Conservation (phyloP, 2,113 vertebrate species). For the Zosterops borbonicus region DNA sequence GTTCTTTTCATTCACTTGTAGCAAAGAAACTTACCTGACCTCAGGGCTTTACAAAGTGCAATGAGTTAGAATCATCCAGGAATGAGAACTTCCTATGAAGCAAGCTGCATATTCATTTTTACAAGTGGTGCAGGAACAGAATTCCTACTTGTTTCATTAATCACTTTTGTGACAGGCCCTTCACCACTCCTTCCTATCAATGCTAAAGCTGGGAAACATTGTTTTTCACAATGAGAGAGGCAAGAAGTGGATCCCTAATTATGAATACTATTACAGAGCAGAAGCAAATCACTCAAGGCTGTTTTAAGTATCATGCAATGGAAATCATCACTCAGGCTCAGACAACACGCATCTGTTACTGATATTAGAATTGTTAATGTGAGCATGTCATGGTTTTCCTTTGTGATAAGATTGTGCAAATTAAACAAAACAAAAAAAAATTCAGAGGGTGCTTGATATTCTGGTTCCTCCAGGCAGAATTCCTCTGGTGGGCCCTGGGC, state of each 20-base stretch:
- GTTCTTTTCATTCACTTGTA: constrained; percentile 10
- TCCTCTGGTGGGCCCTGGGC: not conserved
- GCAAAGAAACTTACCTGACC: constrained; percentile 21
- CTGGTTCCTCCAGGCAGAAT: not conserved
- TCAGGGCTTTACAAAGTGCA: constrained; percentile 28
- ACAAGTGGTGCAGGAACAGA: not conserved
- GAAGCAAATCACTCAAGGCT: not conserved
- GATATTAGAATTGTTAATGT: constrained; percentile 6
- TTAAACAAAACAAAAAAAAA: not conserved
- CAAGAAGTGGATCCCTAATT: constrained; percentile 16
- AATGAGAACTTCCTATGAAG: not conserved
- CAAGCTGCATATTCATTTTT: not conserved
- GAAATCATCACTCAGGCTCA: not conserved
- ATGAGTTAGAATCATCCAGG: constrained; percentile 1
- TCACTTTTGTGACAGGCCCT: not conserved
- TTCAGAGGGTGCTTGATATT: not conserved
- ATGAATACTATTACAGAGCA: not conserved
- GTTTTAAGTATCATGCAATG: not conserved
- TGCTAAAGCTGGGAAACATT: not conserved
- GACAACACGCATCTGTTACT: not conserved
- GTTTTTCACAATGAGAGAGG: not conserved
- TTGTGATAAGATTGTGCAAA: not conserved
- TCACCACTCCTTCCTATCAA: not conserved
- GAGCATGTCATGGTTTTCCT: not conserved
- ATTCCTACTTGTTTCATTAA: constrained; percentile 8